Base-by-base conservation (phyloP, 2,888 invertebrate genomes). In the Pogonocherus hispidulus region DNA sequence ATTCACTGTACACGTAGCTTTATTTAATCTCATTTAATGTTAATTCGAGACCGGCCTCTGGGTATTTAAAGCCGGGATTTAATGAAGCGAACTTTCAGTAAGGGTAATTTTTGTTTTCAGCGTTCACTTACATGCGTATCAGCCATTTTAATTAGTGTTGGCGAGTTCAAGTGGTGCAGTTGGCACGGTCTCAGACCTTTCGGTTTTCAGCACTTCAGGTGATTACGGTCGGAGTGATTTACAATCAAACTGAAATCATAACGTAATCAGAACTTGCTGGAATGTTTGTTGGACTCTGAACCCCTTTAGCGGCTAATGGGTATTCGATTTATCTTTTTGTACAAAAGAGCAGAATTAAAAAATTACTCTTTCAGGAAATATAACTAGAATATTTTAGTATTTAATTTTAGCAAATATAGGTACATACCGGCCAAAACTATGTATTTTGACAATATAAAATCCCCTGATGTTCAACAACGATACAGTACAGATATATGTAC, bases 141-240 rank as follows among this genome's bases (percentile, higher is more conserved):
- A 74, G 71, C 72, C 72, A 73, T 72, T 76, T 78, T 78, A 78
- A 78, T 78, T 78, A 76, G 76, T 65, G 69, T 66, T 54, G 71
- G 71, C 68, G 73, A 74, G 75, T 72, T 69, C 66, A 59, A 69
- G 67, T 68, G 66, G 49, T 65, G 67, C 73, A 74, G 70, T 74
- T 77, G 77, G 77, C 78, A 76, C 72, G 72, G 70, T 69, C 73
- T 76, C 76, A 74, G 68, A 67, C 62, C 66, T 70, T 75, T 63
- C 63, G 51, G 70, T 63, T 75, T 71, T 73, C 73, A 73, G 59
- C 72, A 72, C 72, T 71, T 67, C 69, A 69, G 71, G 69, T 67
- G 66, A 68, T 64, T 49, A 62, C 51, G 62, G 35, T 51, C 37
- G 65, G 9, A 22, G 59, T 68, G 70, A 72, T 69, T 69, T 69